A percentile compares a stretch with the other conserved stretches of the same genome.
Conservation (phyloP, 1,140 invertebrate species). For the Octopus bimaculoides region DNA sequence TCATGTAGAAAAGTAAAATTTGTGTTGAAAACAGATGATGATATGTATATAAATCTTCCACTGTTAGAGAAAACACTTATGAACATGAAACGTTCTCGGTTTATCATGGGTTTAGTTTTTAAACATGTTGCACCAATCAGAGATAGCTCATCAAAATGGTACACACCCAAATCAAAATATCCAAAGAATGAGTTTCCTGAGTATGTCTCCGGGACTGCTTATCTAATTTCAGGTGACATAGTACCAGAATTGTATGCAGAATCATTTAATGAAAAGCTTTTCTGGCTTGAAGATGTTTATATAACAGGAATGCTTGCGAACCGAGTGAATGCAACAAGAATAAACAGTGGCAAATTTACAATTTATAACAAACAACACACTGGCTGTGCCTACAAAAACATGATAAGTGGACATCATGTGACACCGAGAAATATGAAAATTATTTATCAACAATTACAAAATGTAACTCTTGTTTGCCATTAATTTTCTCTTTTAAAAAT, state of each 20-base stretch:
- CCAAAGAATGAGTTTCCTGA: constrained; percentile 43
- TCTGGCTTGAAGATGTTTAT: constrained; percentile 57
- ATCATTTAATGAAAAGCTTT: constrained; percentile 32
- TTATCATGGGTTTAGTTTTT: constrained; percentile 31
- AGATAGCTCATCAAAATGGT: constrained; percentile 56
- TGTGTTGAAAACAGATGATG: constrained; percentile 60
- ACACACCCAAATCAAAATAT: constrained; percentile 47
- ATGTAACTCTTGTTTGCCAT: neutral
- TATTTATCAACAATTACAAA: constrained; percentile 29
- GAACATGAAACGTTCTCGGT: constrained; percentile 20
- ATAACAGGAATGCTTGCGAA: constrained; percentile 49
- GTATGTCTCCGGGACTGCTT: constrained; percentile 54
- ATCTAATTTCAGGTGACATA: constrained; percentile 46
- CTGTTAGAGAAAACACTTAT: constrained; percentile 19
- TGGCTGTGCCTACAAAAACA: constrained; percentile 29
- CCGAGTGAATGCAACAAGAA: constrained; percentile 23
- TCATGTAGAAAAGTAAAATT: constrained; percentile 63
- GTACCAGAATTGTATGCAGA: constrained; percentile 40
- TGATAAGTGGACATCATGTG: constrained; percentile 34
- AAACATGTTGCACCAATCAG: constrained; percentile 33
- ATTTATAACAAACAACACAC: constrained; percentile 8
- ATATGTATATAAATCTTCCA: constrained; percentile 58
- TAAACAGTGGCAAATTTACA: constrained; percentile 26
- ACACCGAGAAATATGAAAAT: constrained; percentile 23
- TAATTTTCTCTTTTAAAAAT: too few relatives aligned